phyloP scores from a whole-genome alignment of 2,888 invertebrate species.

The Drosophila stalkeri region DNA sequence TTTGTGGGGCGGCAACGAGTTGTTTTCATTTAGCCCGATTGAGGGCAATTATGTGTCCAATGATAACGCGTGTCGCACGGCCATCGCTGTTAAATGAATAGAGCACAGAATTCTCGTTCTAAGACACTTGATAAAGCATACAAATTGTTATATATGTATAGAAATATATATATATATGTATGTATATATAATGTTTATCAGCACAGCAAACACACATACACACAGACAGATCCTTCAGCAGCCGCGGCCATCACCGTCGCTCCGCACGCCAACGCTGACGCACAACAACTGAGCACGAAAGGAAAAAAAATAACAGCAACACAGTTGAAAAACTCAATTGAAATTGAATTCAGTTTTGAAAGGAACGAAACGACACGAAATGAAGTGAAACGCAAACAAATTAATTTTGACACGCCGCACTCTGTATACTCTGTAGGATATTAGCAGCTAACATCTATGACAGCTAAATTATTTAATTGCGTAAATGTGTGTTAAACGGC shows the following conservation, averaged over 20 bases:
- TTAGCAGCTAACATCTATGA: background rate
- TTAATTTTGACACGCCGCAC: conserved; percentile 32
- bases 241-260: conserved; percentile 8
- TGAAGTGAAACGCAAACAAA: conserved; percentile 39
- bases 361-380: conserved; percentile 52
- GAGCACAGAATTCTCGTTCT: conserved; percentile 38
- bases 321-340: conserved; percentile 50
- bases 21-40: conserved; percentile 77
- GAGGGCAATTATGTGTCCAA: conserved; percentile 76
- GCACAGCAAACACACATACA: conserved; percentile 18
- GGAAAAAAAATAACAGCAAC: conserved; percentile 19
- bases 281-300: conserved; percentile 59
- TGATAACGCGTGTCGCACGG: conserved; percentile 60
- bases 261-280: conserved; percentile 68
- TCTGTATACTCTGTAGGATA: conserved; percentile 34
- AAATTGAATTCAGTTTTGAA: conserved; percentile 60
- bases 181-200: conserved; percentile 34
- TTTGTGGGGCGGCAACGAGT: conserved; percentile 59
- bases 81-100: conserved; percentile 28
- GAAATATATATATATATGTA: background rate
- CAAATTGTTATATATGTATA: conserved; percentile 21
- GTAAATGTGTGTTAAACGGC: conserved; percentile 10
- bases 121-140: conserved; percentile 48
- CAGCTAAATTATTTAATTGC: conserved; percentile 13
- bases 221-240: conserved; percentile 41